phyloP scores from a whole-genome alignment of 2,888 invertebrate genomes.

The Thera obeliscata region DNA sequence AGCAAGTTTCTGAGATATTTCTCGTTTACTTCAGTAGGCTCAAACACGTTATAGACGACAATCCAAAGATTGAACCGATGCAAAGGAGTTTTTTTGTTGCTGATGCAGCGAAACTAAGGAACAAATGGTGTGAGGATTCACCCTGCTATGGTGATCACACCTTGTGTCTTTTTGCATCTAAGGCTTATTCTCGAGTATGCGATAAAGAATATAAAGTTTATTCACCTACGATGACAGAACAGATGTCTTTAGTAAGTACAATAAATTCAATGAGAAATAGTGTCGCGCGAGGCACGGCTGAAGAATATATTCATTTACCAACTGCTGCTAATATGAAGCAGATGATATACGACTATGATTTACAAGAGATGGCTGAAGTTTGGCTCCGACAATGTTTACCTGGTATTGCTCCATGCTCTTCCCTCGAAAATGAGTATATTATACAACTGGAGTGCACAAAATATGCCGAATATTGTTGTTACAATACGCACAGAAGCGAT shows the following conservation, averaged over 20 bases:
- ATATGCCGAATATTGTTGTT: constrained; percentile 64
- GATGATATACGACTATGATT: constrained; percentile 70
- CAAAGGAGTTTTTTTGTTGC: constrained; percentile 21
- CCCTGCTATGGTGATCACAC: constrained; percentile 78
- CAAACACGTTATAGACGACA: constrained; percentile 56
- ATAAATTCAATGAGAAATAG: constrained; percentile 75
- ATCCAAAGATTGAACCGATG: constrained; percentile 14
- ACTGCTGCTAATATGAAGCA: constrained; percentile 74
- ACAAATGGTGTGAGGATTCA: constrained; percentile 70
- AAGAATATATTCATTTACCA: constrained; percentile 65
- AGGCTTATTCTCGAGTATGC: constrained; percentile 60
- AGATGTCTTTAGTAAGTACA: constrained; percentile 64
- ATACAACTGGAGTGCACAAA: constrained; percentile 75
- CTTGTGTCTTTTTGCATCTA: constrained; percentile 66
- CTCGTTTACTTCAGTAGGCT: constrained; percentile 53
- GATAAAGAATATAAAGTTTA: constrained; percentile 54
- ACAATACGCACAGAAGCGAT: constrained; percentile 42
- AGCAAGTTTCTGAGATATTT: constrained; percentile 56
- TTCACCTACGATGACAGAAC: constrained; percentile 56
- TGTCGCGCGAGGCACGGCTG: constrained; percentile 61
- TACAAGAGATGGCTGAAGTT: constrained; percentile 66
- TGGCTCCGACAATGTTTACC: constrained; percentile 77
- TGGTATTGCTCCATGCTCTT: constrained; percentile 71
- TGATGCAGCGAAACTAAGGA: constrained; percentile 41
- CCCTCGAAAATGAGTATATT: constrained; percentile 64